Base-by-base conservation (phyloP, 2,113 vertebrate genomes). In the Mus pahari region DNA sequence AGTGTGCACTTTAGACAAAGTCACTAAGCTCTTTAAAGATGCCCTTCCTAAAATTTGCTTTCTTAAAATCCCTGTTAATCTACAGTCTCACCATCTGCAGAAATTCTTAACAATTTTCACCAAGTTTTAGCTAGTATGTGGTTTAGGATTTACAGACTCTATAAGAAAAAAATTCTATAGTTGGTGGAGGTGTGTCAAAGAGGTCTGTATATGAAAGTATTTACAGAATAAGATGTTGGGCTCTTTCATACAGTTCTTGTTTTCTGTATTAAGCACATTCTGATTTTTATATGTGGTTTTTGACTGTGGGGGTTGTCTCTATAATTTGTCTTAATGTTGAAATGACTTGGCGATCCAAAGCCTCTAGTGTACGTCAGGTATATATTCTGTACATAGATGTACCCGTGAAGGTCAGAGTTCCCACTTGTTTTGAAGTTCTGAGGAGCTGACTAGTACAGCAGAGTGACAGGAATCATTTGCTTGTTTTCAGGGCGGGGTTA, bases 281-380 rank as follows among this genome's bases (percentile, higher is more conserved):
- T 83, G 86, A 90, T 90, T 36, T 90, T 12, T 94, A 45, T 96
- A 31, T 86, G 64, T 96, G 73, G 4, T 31, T 92, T 95, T 96
- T 86, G 16, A 79, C 64, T 74, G 0, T 91, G 75, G 55, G 70
- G 75, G 92, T 0, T 60, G 50, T 78, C 5, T 95, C 48, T 50
- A 45, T 96, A 71, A 70, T 74, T 90, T 94, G 53, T 90, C 66
- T 81, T 90, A 82, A 64, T 70, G 48, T 68, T 89, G 39, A 92
- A 64, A 91, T 95, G 87, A 71, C 39, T 77, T 90, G 55, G 28
- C 22, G 81, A 5, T 90, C 50, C 62, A 58, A 66, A 60, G 62
- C 17, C 55, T 93, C 13, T 88, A 48, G 62, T 78, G 28, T 86
- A 36, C 60, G 22, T 82, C 55, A 82, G 79, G 36, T 39, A 26